phyloP scores from a whole-genome alignment of 2,888 invertebrate genomes.

The Rhingia rostrata region DNA sequence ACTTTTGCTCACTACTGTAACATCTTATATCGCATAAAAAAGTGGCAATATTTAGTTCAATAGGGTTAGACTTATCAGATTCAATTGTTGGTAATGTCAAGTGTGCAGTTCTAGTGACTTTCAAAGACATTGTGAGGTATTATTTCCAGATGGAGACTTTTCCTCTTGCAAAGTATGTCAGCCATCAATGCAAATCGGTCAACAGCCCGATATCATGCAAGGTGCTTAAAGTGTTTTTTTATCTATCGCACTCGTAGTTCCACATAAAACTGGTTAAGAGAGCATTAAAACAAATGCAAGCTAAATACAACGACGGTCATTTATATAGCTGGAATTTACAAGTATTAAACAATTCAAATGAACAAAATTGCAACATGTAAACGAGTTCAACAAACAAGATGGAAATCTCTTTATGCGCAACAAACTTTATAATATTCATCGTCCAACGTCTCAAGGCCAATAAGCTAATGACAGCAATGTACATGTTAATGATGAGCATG shows the following conservation, averaged over 20 bases:
- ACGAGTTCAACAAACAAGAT: conserved; percentile 38
- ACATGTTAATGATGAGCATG: conserved; percentile 42
- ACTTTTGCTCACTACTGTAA: conserved; percentile 15
- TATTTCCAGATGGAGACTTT: conserved; percentile 3
- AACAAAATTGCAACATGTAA: conserved; percentile 56
- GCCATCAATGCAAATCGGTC: conserved; percentile 21
- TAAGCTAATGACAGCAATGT: conserved; percentile 31
- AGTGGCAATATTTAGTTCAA: conserved; percentile 38
- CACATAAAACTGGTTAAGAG: conserved; percentile 15
- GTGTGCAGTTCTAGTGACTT: conserved; percentile 4
- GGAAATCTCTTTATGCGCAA: conserved; percentile 35
- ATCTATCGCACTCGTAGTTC: neutral
- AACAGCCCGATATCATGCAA: conserved; percentile 11
- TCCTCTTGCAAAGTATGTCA: conserved; percentile 33
- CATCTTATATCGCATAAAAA: neutral
- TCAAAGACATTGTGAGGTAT: conserved; percentile 9
- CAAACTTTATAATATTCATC: conserved; percentile 9
- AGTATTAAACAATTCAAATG: neutral
- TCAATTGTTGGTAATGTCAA: conserved; percentile 29
- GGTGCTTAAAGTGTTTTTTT: neutral
- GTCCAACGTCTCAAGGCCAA: conserved; percentile 44
- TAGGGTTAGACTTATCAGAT: conserved; percentile 7
- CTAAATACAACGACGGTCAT: neutral
- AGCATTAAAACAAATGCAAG: conserved; percentile 30
- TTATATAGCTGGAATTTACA: conserved; percentile 11